Conservation (phyloP, 1,140 invertebrate species). For the Eufriesea mexicana region DNA sequence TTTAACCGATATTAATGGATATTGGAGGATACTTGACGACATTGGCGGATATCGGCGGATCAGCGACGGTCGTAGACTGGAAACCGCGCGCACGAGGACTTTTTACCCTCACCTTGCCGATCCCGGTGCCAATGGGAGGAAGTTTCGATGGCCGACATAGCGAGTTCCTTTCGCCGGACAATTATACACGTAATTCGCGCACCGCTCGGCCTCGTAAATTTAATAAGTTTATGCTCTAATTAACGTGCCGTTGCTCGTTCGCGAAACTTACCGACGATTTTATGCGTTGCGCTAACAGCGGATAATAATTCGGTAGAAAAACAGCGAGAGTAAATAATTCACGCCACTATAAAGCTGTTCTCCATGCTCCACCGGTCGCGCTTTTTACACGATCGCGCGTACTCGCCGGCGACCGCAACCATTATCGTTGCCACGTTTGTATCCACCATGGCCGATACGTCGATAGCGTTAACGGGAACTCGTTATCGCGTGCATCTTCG, state of each 20-base stretch:
- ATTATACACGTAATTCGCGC: slow-evolving; percentile 22
- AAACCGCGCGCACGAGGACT: too few species aligned
- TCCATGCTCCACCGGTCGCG: slow-evolving; percentile 39
- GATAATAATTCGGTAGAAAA: slow-evolving; percentile 44
- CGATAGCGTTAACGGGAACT: slow-evolving; percentile 40
- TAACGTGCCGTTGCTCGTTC: slow-evolving; percentile 20
- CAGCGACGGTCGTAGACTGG: too few species aligned
- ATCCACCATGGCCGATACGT: background rate
- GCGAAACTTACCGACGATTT: slow-evolving; percentile 12
- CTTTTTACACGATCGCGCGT: background rate
- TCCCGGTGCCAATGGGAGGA: background rate
- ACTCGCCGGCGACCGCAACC: slow-evolving; percentile 32
- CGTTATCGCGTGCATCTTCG: slow-evolving; percentile 33
- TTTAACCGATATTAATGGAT: too few species aligned
- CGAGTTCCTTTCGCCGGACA: slow-evolving; percentile 32
- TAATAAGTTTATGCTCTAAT: slow-evolving; percentile 59
- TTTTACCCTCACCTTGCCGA: too few species aligned
- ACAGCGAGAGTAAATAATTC: slow-evolving; percentile 52
- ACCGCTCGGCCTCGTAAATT: slow-evolving; percentile 26
- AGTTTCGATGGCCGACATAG: slow-evolving; percentile 21
- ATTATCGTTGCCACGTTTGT: slow-evolving; percentile 33
- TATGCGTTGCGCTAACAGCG: slow-evolving; percentile 15
- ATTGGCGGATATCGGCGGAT: too few species aligned
- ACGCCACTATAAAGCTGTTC: slow-evolving; percentile 43
- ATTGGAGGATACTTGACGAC: too few species aligned